Evolutionary conservation across 2,888 invertebrate species (phyloP), one percentile per base, ranked within the genome.

Genomic region (Polyommatus iphigenia): DNA sequence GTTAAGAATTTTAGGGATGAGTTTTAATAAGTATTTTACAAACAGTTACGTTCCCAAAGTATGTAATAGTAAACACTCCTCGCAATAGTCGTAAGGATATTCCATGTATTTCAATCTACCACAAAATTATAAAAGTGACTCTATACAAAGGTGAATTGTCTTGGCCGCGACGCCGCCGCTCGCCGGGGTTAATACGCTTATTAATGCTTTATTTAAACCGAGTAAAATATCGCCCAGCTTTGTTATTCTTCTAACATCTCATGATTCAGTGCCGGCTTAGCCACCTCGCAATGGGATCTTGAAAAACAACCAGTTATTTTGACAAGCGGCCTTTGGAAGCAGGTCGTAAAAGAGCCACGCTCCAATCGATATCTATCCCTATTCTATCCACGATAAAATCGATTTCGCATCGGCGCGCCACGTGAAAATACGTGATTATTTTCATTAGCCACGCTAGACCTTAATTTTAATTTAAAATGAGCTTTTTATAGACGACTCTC

Each of bases 391-490:
- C 2, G 1, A 41, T 84, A 91, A 81, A 87, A 87, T 81, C 77
- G 78, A 79, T 80, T 90, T 89, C 85, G 79, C 77, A 78, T 76
- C 82, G 80, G 54, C 46, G 36, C 71, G n/a, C 4, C 8, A 8
- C 71, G 79, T 82, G 83, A 84, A 88, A 87, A 88, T 88, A 86
- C 85, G 85, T 85, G 85, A 87, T 87, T 84, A 81, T 89, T 86
- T 88, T 87, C 87, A 86, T 89, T 86, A 85, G 89, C 87, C 87
- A 89, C 86, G 89, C 89, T 91, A 93, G 91, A 91, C 91, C 92
- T 93, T 92, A 93, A 93, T 94, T 93, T 94, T 93, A 94, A 94
- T 94, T 93, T 91, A 86, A 87, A 92, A 93, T 92, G 90, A 92
- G 91, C 89, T 94, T 94, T 94, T 93, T 93, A 92, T 92, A 92